phyloP scores from a whole-genome alignment of 92 coral and sea anemone species.

The Palythoa caribaeorum region DNA sequence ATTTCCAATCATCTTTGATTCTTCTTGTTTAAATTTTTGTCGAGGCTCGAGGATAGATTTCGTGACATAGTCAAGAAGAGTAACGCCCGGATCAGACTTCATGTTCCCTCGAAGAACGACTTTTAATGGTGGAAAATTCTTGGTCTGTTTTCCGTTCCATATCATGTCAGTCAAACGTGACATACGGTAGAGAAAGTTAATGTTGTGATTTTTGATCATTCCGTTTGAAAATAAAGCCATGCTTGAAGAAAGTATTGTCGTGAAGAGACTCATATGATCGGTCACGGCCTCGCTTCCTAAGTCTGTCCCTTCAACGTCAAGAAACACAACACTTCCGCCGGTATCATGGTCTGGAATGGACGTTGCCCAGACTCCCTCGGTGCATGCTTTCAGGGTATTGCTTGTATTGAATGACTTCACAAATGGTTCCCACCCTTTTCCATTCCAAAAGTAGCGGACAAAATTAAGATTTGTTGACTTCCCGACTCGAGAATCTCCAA shows the following conservation, averaged over 20 bases:
- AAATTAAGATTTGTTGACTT: slow-evolving; percentile 80
- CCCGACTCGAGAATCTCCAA: slow-evolving; percentile 84
- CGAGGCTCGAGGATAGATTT: slow-evolving; percentile 24
- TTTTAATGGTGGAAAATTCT: slow-evolving; percentile 60
- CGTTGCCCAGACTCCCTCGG: slow-evolving; percentile 73
- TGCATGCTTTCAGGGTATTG: slow-evolving; percentile 58
- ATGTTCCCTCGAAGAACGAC: slow-evolving; percentile 57
- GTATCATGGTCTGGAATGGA: slow-evolving; percentile 44
- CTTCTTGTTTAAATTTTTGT: slow-evolving; percentile 5
- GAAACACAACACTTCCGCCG: slow-evolving; percentile 43
- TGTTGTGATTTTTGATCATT: slow-evolving; percentile 46
- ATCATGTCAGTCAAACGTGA: slow-evolving; percentile 59
- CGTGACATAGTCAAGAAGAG: slow-evolving; percentile 44
- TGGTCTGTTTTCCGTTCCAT: slow-evolving; percentile 40
- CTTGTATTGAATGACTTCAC: slow-evolving; percentile 73
- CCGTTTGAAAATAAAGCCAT: slow-evolving; percentile 53
- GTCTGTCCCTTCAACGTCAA: slow-evolving; percentile 76
- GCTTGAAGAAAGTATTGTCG: slow-evolving; percentile 70
- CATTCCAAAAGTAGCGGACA: slow-evolving; percentile 54
- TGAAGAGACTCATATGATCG: slow-evolving; percentile 65
- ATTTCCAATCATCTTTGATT: slow-evolving; percentile 49
- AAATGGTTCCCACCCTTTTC: slow-evolving; percentile 11
- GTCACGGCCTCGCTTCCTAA: slow-evolving; percentile 57
- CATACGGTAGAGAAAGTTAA: slow-evolving; percentile 56
- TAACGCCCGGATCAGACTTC: slow-evolving; percentile 18